Conservation (phyloP, 1,140 invertebrate genomes). For the Chlorops oryzae region DNA sequence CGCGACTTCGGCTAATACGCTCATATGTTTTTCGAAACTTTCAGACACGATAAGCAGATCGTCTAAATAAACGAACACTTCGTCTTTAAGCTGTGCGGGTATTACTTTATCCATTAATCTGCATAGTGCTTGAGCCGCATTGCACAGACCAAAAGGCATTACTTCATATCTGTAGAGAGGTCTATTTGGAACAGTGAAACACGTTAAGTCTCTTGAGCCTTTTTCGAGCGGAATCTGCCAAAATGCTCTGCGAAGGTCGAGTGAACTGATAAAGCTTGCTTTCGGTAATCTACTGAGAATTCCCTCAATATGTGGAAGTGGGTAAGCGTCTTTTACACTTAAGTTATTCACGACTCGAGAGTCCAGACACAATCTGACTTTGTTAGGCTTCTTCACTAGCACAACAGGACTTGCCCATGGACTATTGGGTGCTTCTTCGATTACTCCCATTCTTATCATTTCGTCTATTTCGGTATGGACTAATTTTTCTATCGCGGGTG, state of each 20-base stretch:
- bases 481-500: constrained; percentile 7
- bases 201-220: constrained; percentile 8
- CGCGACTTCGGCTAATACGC: background rate
- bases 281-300: background rate
- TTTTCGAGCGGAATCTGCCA: constrained; percentile 14
- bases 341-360: constrained; percentile 4
- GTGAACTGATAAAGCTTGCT: constrained; percentile 6
- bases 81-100: too few relatives aligned
- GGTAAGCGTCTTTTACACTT: constrained; percentile 4
- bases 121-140: constrained; percentile 15
- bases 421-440: constrained; percentile 8
- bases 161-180: constrained; percentile 10
- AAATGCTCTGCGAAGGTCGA: constrained; percentile 13
- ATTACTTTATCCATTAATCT: too few relatives aligned
- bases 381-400: background rate
- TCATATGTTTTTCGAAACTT: constrained; percentile 6
- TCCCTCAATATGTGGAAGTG: constrained; percentile 1
- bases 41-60: too few relatives aligned
- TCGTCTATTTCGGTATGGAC: constrained; percentile 6
- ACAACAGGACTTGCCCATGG: background rate
- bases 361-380: constrained; percentile 4
- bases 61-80: too few relatives aligned
- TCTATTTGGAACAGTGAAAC: constrained; percentile 11
- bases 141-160: constrained; percentile 14
- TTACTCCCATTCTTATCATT: constrained; percentile 1